Evolutionary conservation across 2,888 invertebrate species (phyloP).

Genomic region (Neoitamus cyanurus): DNA sequence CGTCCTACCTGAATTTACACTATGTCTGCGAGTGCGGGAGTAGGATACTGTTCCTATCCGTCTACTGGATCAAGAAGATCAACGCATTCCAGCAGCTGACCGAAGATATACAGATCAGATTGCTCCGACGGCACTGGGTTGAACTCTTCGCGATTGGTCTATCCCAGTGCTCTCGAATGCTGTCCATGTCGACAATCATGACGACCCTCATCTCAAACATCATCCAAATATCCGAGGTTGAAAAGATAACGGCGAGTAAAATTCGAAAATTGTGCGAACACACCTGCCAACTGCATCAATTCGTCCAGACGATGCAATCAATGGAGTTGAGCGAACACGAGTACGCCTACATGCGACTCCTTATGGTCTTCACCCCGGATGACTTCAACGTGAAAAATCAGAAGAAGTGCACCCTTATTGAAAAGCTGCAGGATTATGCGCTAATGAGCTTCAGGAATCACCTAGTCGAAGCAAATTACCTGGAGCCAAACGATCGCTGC

Average conservation of each 20-base stretch:
- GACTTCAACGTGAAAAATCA: conserved; percentile 59
- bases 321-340: conserved; percentile 85
- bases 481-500: conserved; percentile 68
- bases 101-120: conserved; percentile 82
- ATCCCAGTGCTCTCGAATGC: conserved; percentile 83
- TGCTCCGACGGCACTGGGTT: conserved; percentile 91
- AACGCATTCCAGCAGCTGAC: conserved; percentile 85
- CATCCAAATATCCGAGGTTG: conserved; percentile 68
- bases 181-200: conserved; percentile 84
- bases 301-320: conserved; percentile 78
- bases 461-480: conserved; percentile 58
- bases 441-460: conserved; percentile 71
- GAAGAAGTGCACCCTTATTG: conserved; percentile 67
- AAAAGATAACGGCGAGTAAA: conserved; percentile 81
- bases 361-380: conserved; percentile 86
- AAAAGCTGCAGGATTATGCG: conserved; percentile 72
- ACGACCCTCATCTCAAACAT: conserved; percentile 77
- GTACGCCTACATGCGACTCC: conserved; percentile 87
- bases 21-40: conserved; percentile 96
- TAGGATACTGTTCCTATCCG: conserved; percentile 86
- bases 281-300: conserved; percentile 85
- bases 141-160: conserved; percentile 91
- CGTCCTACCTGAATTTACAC: conserved; percentile 91
- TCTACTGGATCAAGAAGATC: conserved; percentile 90
- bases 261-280: conserved; percentile 82